Evolutionary conservation across 2,113 vertebrate species (phyloP), one percentile per base, ranked within the genome.

Genomic region (Noctilio leporinus): DNA sequence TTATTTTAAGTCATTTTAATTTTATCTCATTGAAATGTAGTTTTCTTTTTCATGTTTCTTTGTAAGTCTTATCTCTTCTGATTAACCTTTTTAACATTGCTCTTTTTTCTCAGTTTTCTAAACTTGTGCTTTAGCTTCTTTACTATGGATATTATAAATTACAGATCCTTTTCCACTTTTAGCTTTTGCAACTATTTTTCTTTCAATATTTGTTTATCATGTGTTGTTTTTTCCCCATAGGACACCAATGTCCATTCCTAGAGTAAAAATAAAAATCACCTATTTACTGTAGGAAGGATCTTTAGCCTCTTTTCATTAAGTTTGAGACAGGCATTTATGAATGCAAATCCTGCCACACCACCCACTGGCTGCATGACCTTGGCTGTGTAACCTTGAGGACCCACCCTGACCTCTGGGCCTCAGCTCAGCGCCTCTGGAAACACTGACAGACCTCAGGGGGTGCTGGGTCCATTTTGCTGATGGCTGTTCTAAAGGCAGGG

Each of bases 81-180:
- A 47, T 82, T 67, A 6, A 67, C 35, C 10, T 38, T 53, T 77
- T 78, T 53, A 62, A 22, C 69, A 20, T 2, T 59, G 24, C 8
- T 86, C 20, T 65, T 14, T 82, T 84, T 95, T 86, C 62, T 83
- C 7, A 12, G n/a, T 64, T 57, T 59, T 69, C 57, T 95, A 90
- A 80, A 72, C 11, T 20, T 70, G 1, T 49, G n/a, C 30, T n/a
- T 92, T 70, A 65, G 11, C 0, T 80, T 80, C 43, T 75, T 84
- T 76, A 67, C 26, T 51, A 64, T 2, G 26, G 7, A 12, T 67
- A 33, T 40, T 91, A 59, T 67, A 53, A 87, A 85, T 5, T 40
- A 3, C 14, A 40, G 55, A 8, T 38, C 28, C 5, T 40, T 93
- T 83, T 67, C 16, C 4, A 64, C 35, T 51, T 80, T 11, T 30